These are phyloP conservation scores for Borostomias antarcticus DNA, from an alignment of 2,797 vertebrate genomes.

Conservation along the genomic window DNA sequence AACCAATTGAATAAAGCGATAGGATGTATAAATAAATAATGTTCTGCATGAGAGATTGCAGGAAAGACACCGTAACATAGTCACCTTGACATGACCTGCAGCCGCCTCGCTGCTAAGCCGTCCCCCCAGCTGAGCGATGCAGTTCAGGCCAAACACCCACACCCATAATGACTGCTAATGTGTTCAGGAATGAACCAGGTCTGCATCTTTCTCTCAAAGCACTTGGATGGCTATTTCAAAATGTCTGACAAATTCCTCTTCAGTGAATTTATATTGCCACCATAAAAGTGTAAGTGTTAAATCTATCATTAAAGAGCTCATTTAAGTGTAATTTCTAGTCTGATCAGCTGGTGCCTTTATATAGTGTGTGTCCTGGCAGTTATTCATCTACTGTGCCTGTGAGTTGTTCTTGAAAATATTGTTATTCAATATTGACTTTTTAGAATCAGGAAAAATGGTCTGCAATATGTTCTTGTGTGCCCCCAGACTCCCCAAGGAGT, in stretches of 20 bases:
- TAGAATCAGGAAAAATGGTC: too few species aligned
- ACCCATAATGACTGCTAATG: constrained; percentile 53
- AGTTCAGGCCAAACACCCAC: constrained; percentile 36
- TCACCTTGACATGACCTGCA: constrained; percentile 70
- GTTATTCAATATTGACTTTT: too few species aligned
- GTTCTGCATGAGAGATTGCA: constrained; percentile 57
- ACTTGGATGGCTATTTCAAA: constrained; percentile 30
- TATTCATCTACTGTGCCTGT: too few species aligned
- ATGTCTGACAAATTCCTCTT: constrained; percentile 46
- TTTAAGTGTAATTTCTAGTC: constrained; percentile 64
- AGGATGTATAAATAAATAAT: constrained; percentile 75
- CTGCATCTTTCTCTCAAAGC: constrained; percentile 24
- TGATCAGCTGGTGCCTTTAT: constrained; percentile 56
- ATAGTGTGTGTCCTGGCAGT: constrained; percentile 37
- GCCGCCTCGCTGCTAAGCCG: background rate
- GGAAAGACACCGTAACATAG: constrained; percentile 56
- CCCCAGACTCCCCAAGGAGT: too few species aligned
- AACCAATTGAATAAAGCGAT: constrained; percentile 75
- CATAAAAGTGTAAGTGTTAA: constrained; percentile 69
- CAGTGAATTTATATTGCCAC: constrained; percentile 57
- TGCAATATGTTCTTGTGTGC: too few species aligned
- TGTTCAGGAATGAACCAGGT: constrained; percentile 55
- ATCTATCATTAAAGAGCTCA: constrained; percentile 62
- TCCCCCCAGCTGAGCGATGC: constrained; percentile 26
- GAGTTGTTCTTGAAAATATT: too few species aligned